Percentiles rank a stretch among this genome's conserved stretches.
These are phyloP conservation scores for Distichodus sexfasciatus DNA, from an alignment of 2,797 vertebrate species.

Conservation along the genomic window DNA sequence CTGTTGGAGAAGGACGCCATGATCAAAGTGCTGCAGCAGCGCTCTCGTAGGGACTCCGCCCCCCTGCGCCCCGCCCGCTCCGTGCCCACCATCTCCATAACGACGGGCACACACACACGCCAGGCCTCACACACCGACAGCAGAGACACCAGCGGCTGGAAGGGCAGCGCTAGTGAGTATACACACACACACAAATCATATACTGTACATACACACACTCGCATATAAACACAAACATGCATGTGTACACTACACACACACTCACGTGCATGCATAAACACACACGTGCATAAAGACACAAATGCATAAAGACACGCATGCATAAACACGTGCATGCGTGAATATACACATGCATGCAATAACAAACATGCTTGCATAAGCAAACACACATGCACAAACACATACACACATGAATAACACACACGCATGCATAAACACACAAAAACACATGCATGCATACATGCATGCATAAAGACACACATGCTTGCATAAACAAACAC, in stretches of 20 bases:
- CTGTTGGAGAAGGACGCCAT: constrained; percentile 88
- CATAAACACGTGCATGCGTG: too few species aligned
- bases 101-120: constrained; percentile 67
- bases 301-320: too few species aligned
- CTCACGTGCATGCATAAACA: too few species aligned
- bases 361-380: too few species aligned
- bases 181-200: not conserved
- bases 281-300: not conserved
- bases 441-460: too few species aligned
- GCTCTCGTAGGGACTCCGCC: constrained; percentile 70
- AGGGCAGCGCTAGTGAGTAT: constrained; percentile 76
- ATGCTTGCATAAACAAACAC: too few species aligned
- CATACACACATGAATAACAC: too few species aligned
- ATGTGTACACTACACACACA: too few species aligned
- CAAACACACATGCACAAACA: too few species aligned
- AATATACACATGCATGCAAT: too few species aligned
- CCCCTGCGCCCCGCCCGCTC: constrained; percentile 79
- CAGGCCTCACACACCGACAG: constrained; percentile 79
- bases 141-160: constrained; percentile 77
- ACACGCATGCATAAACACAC: too few species aligned
- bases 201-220: not conserved
- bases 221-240: not conserved
- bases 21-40: constrained; percentile 86
- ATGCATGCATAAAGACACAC: too few species aligned
- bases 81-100: constrained; percentile 75